Conservation (phyloP, 2,888 invertebrate genomes). For the Escarpia spicata region DNA sequence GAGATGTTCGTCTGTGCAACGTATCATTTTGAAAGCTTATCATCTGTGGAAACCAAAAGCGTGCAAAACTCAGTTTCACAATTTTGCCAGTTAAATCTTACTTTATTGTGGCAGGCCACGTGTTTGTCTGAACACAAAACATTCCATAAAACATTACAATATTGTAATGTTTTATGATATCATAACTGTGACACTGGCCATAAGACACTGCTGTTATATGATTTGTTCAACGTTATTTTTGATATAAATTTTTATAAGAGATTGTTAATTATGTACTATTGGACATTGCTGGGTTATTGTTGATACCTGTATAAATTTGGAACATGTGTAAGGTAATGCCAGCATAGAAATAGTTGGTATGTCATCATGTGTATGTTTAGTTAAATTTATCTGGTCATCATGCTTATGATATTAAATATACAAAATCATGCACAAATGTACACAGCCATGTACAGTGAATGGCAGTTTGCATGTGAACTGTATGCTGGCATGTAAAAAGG, state of each 20-base stretch:
- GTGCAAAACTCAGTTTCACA: no score
- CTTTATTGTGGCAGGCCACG: not conserved
- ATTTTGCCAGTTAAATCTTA: no score
- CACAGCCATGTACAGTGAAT: not conserved
- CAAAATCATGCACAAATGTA: not conserved
- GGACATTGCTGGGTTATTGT: not conserved
- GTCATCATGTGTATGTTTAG: not conserved
- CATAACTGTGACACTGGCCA: not conserved
- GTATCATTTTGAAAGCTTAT: no score
- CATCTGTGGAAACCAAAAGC: no score
- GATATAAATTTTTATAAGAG: not conserved
- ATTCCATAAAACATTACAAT: not conserved
- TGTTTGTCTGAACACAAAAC: not conserved
- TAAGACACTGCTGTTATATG: not conserved
- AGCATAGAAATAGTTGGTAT: no score
- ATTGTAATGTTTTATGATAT: no score
- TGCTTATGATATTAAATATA: not conserved
- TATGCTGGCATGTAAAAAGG: not conserved
- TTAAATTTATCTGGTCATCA: not conserved
- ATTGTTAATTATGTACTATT: not conserved
- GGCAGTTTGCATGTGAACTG: not conserved
- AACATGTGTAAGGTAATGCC: no score
- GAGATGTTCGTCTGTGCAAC: no score
- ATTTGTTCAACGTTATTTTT: not conserved
- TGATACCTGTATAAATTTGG: not conserved